phyloP scores from a whole-genome alignment of 2,113 vertebrate species.

The Cacatua alba region DNA sequence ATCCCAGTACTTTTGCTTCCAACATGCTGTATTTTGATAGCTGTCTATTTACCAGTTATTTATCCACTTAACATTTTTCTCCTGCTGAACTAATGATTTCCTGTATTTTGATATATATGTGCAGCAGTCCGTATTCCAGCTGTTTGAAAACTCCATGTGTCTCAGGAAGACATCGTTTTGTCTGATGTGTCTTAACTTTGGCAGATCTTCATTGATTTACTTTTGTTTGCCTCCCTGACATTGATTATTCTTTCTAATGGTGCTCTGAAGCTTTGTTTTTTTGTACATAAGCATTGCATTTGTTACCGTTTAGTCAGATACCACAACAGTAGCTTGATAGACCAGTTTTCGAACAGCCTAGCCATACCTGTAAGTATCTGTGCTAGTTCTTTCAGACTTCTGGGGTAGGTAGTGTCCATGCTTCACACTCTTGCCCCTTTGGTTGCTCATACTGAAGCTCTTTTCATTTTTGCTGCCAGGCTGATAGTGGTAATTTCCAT shows the following conservation, averaged over 20 bases:
- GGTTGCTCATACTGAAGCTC: not conserved
- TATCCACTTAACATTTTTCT: not conserved
- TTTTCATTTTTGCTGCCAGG: not conserved
- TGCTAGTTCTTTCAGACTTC: not conserved
- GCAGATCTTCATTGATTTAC: not conserved
- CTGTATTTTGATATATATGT: accelerated
- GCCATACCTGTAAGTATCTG: not conserved
- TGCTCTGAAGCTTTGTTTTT: not conserved
- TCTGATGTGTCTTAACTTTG: not conserved
- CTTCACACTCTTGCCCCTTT: not conserved
- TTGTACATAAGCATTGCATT: not conserved
- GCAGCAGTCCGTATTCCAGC: not conserved
- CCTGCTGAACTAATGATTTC: not conserved
- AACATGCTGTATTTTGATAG: not conserved
- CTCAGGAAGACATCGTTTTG: not conserved
- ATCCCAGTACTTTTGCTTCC: not conserved
- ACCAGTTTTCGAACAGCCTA: not conserved
- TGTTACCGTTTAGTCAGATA: not conserved
- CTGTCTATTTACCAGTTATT: not conserved
- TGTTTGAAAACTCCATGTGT: not conserved
- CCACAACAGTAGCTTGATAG: not conserved
- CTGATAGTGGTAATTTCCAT: not conserved
- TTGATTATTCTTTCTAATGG: not conserved
- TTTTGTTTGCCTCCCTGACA: not conserved
- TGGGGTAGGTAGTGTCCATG: not conserved